Evolutionary conservation across 1,140 invertebrate species (phyloP), one percentile per base, ranked within the genome.

Genomic region (Penaeus japonicus): DNA sequence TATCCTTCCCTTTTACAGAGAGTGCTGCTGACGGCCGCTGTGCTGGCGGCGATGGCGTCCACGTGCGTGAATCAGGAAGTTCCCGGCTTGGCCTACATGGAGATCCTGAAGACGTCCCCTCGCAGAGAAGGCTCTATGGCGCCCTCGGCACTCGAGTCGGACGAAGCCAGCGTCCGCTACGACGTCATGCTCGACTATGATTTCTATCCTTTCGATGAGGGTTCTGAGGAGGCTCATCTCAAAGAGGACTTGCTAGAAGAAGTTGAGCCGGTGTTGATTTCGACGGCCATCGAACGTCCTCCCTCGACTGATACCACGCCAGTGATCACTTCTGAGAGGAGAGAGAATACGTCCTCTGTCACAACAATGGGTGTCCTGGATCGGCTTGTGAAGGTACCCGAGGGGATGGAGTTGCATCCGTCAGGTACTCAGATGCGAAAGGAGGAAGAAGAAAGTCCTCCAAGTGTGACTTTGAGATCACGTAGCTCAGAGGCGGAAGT

Each of bases 111-210:
- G 30, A 81, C 79, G 1, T 78, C 59, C 55, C 85, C 39, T 39
- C 85, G 1, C n/a, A 32, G 65, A 53, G 12, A 12, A 30, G 65
- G 15, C 15, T 73, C 24, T 15, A 73, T 4, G 65, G 65, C 32
- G 65, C 65, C 18, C 15, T 32, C n/a, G 62, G 65, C n/a, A n/a
- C 12, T 18, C 17, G n/a, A 20, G 55, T 12, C 4, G 17, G 22
- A 35, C 2, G 35, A 24, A 27, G 54, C 77, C 39, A 77, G 55
- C 77, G 18, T 55, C 15, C 85, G 78, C 30, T 87, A 87, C 30
- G 78, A 87, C 18, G 79, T 75, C n/a, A 73, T 82, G 59, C 39
- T 81, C 15, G 78, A 82, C 85, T 75, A 82, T 20, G 79, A 82
- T 22, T 54, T 78, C 55, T 78, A 87, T 62, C 55, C 80, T 18